phyloP scores from a whole-genome alignment of 2,797 vertebrate species.

The Zenarchopterus dispar region DNA sequence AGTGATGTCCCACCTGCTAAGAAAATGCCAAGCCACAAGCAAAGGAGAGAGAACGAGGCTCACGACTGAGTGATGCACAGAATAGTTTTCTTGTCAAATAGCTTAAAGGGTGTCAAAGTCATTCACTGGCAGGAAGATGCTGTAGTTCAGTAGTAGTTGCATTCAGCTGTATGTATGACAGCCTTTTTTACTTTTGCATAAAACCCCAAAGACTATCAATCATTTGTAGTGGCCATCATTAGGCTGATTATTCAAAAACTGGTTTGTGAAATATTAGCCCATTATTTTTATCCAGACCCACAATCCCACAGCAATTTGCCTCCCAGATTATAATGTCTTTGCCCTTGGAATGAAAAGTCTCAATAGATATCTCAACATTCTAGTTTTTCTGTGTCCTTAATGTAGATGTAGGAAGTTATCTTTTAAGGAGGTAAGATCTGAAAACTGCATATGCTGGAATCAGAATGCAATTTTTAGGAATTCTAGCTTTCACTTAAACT shows the following conservation, averaged over 20 bases:
- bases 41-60: slow-evolving; percentile 53
- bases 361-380: slow-evolving; percentile 14
- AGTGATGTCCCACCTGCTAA: slow-evolving; percentile 54
- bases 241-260: slow-evolving; percentile 30
- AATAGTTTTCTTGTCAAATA: slow-evolving; percentile 53
- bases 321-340: slow-evolving; percentile 33
- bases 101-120: slow-evolving; percentile 42
- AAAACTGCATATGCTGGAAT: background rate
- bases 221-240: slow-evolving; percentile 14
- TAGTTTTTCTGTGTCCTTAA: background rate
- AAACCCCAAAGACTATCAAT: no score
- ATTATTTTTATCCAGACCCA: slow-evolving; percentile 38
- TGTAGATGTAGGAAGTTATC: slow-evolving; percentile 9
- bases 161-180: no score
- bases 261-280: slow-evolving; percentile 1
- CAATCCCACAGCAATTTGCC: slow-evolving; percentile 45
- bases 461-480: no score
- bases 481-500: no score
- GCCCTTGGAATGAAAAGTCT: slow-evolving; percentile 32
- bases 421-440: slow-evolving; percentile 27
- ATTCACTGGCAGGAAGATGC: slow-evolving; percentile 43
- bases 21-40: slow-evolving; percentile 59
- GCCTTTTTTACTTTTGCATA: no score
- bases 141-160: slow-evolving; percentile 13
- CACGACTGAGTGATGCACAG: slow-evolving; percentile 16